phyloP scores from a whole-genome alignment of 2,888 invertebrate species.

The Drosophila stalkeri region DNA sequence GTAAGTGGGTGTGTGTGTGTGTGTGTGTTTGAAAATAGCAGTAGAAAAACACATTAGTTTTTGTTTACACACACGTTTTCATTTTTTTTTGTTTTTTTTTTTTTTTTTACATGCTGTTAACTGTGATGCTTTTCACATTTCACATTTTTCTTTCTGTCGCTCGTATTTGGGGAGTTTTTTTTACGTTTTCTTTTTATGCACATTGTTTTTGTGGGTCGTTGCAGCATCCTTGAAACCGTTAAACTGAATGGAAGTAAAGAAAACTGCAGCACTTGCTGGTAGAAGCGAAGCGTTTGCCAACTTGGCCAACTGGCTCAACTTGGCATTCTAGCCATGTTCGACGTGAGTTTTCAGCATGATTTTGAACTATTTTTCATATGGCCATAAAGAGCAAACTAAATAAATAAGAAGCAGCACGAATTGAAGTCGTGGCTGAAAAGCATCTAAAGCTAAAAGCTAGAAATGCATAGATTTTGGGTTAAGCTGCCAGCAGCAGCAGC shows the following conservation, averaged over 20 bases:
- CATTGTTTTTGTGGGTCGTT: slow-evolving; percentile 71
- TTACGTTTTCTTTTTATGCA: slow-evolving; percentile 13
- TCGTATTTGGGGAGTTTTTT: slow-evolving; percentile 23
- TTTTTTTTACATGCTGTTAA: slow-evolving; percentile 68
- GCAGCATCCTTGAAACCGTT: slow-evolving; percentile 74
- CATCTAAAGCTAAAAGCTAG: slow-evolving; percentile 18
- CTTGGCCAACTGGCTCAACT: slow-evolving; percentile 61
- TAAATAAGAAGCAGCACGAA: slow-evolving; percentile 58
- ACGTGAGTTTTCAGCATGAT: slow-evolving; percentile 66
- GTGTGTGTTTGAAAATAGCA: slow-evolving; percentile 66
- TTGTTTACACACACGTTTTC: slow-evolving; percentile 71
- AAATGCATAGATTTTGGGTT: slow-evolving; percentile 63
- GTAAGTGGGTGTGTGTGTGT: slow-evolving; percentile 12
- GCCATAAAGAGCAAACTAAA: slow-evolving; percentile 63
- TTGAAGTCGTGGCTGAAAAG: slow-evolving; percentile 16
- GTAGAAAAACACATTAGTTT: slow-evolving; percentile 79
- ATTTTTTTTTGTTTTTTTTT: slow-evolving; percentile 17
- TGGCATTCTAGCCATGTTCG: slow-evolving; percentile 74
- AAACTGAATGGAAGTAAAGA: slow-evolving; percentile 30
- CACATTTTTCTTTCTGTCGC: slow-evolving; percentile 39
- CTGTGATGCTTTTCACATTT: slow-evolving; percentile 53
- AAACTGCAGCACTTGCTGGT: slow-evolving; percentile 65
- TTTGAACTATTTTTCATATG: slow-evolving; percentile 76
- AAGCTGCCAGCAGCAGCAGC: slow-evolving; percentile 70
- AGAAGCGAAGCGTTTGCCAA: slow-evolving; percentile 30